Percentiles rank a stretch among this genome's conserved stretches.
phyloP scores from a whole-genome alignment of 1,140 invertebrate species.

The Ylistrum balloti region DNA sequence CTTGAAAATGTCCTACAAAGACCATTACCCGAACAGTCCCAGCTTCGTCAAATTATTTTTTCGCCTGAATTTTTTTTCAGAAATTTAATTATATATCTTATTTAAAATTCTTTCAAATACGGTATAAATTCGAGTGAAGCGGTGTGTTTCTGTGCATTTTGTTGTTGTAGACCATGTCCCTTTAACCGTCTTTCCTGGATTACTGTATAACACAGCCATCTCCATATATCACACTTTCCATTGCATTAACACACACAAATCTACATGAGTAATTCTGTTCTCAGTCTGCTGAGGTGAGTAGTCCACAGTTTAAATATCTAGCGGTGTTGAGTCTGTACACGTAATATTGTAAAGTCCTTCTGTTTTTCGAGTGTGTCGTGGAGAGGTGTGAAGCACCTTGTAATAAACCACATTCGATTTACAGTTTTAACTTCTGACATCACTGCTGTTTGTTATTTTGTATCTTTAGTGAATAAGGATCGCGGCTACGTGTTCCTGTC shows the following conservation, averaged over 20 bases:
- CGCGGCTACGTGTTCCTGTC: background rate
- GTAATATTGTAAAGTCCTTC: background rate
- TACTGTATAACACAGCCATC: background rate
- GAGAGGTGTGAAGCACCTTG: background rate
- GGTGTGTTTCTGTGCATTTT: too few relatives aligned
- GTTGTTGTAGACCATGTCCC: background rate
- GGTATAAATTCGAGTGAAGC: too few relatives aligned
- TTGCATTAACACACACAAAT: background rate
- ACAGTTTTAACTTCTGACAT: background rate
- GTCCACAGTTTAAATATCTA: background rate
- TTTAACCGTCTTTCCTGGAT: background rate
- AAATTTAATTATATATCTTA: too few relatives aligned
- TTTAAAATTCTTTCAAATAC: too few relatives aligned
- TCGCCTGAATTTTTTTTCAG: too few relatives aligned
- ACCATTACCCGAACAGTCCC: too few relatives aligned
- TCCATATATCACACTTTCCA: slow-evolving; percentile 10
- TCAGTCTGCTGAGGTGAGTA: background rate
- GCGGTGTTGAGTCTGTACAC: background rate
- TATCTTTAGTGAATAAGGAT: background rate
- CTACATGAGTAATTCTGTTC: background rate
- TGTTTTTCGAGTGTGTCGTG: background rate
- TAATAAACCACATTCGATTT: background rate
- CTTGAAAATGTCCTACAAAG: too few relatives aligned
- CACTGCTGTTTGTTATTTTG: too few relatives aligned
- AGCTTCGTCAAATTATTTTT: too few relatives aligned